phyloP scores from a whole-genome alignment of 2,797 vertebrate species.

The Parauchenoglanis ngamensis region DNA sequence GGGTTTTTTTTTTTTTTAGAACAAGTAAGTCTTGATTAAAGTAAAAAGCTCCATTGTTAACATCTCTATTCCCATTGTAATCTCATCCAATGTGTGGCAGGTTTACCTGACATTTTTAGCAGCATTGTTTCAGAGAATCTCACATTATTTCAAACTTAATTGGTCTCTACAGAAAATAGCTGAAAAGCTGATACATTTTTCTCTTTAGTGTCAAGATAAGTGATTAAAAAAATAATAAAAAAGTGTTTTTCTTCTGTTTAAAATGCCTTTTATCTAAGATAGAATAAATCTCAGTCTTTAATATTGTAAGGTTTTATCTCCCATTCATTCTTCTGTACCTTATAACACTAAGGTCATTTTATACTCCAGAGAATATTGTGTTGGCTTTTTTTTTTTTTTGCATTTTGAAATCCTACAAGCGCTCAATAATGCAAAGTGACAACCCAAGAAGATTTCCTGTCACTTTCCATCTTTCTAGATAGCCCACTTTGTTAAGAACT shows the following conservation, averaged over 20 bases:
- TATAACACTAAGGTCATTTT: background rate
- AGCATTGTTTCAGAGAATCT: background rate
- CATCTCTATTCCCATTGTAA: background rate
- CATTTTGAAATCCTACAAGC: background rate
- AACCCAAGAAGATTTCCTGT: background rate
- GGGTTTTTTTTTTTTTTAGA: background rate
- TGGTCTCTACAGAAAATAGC: conserved; percentile 8
- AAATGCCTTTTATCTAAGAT: background rate
- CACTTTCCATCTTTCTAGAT: background rate
- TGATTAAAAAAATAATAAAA: background rate
- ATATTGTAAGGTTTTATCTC: background rate
- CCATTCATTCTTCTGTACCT: background rate
- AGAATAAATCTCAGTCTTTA: background rate
- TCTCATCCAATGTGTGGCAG: background rate
- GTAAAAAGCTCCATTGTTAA: background rate
- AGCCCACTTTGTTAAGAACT: no score
- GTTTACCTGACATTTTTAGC: conserved; percentile 1
- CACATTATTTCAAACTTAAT: background rate
- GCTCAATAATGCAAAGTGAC: background rate
- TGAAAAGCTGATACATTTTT: background rate
- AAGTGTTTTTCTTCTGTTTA: background rate
- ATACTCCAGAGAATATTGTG: background rate
- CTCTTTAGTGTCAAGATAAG: background rate
- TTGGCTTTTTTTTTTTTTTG: background rate
- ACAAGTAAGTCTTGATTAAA: background rate